Conservation (phyloP, 1,140 invertebrate species). For the Drosophila virilis region DNA sequence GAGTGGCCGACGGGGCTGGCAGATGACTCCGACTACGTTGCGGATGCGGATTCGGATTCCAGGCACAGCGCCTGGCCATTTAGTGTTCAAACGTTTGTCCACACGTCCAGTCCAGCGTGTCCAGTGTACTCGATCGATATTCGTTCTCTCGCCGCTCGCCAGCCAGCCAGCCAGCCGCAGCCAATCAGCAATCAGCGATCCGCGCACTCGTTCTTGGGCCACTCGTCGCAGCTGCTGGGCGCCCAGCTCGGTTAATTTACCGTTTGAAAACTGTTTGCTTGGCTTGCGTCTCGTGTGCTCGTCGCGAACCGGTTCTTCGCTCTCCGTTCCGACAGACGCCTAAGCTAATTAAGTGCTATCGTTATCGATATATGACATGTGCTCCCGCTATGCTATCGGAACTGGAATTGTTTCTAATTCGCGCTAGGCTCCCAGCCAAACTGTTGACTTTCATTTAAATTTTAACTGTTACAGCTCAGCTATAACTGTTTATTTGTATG, state of each 20-base stretch:
- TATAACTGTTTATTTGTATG: conserved; percentile 3
- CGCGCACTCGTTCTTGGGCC: conserved; percentile 36
- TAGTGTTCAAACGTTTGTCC: conserved; percentile 81
- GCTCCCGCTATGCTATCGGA: conserved; percentile 12
- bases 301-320: conserved; percentile 14
- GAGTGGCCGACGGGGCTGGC: conserved; percentile 2
- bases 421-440: neutral
- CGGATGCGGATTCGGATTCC: conserved; percentile 29
- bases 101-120: conserved; percentile 73
- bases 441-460: neutral
- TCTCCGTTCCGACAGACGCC: neutral
- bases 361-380: conserved; percentile 35
- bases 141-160: neutral
- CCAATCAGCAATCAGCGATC: conserved; percentile 1
- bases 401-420: neutral
- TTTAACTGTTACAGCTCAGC: neutral
- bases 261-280: conserved; percentile 69
- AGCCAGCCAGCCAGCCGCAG: neutral
- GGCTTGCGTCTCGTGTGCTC: neutral
- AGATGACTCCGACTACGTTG: conserved; percentile 30
- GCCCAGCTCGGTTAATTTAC: conserved; percentile 45
- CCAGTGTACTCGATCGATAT: conserved; percentile 32
- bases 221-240: conserved; percentile 12
- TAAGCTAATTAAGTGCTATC: conserved; percentile 34
- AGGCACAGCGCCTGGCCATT: conserved; percentile 64